Evolutionary conservation across 2,797 vertebrate genomes (phyloP), one percentile per base, ranked within the genome.

Genomic region (Pelobates cultripes): DNA sequence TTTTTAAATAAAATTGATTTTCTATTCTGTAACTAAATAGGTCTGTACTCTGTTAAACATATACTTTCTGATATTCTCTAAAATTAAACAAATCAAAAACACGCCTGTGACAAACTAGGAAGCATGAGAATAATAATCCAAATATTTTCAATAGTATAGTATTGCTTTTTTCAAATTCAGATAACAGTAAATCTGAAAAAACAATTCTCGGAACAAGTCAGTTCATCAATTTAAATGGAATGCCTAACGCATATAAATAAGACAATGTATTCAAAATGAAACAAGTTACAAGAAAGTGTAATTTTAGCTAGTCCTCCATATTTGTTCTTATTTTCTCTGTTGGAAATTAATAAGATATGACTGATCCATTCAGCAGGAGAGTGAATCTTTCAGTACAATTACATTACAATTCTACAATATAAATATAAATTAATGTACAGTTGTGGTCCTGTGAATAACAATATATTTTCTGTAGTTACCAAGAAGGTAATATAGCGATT

Each of bases 201-300:
- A 64, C 14, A 45, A 7, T 70, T 72, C 13, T 63, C 60, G 28
- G 17, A 66, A 73, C 17, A 42, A 44, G n/a, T 43, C 40, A 14
- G 17, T 43, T 43, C 15, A 67, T 53, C 53, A n/a, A 64, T 73
- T 73, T 14, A 43, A 66, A 45, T n/a, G 5, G 73, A 73, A 7
- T 10, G 55, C 69, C 57, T 78, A 45, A 43, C 57, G 53, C 67
- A 14, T 45, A 44, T 28, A 72, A 72, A 79, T 79, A 51, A 66
- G 14, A 61, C 69, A 72, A 42, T 53, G 64, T 69, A 15, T 68
- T 14, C 14, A n/a, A 43, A 43, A 60, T 55, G 55, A 15, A 40
- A 44, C 63, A 74, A 75, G 44, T 70, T 75, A 67, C 53, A 70
- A 63, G 63, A 9, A 42, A 70, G 75, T 75, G 47, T 63, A 43